These are phyloP conservation scores for Triplophysa bombifrons DNA, from an alignment of 2,797 vertebrate species.

Conservation along the genomic window DNA sequence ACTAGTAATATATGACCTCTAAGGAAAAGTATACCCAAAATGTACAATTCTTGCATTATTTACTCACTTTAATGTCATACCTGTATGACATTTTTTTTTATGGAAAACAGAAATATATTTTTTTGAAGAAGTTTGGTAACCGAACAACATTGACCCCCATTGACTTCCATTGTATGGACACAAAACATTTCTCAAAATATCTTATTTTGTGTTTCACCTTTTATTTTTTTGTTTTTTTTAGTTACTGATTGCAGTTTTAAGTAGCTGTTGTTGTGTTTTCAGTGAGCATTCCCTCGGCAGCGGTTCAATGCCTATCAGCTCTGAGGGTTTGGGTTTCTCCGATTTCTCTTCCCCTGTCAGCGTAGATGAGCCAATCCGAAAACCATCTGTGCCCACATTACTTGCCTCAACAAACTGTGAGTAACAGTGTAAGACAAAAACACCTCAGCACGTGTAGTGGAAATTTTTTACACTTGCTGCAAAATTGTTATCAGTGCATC, in stretches of 20 bases:
- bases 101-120: too few species aligned
- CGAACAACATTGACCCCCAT: too few species aligned
- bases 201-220: too few species aligned
- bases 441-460: not conserved
- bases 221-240: too few species aligned
- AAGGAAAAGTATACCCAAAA: not conserved
- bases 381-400: conserved; percentile 60
- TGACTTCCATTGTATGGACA: too few species aligned
- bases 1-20: not conserved
- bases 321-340: conserved; percentile 74
- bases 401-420: conserved; percentile 63
- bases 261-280: conserved; percentile 21
- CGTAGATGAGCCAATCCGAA: conserved; percentile 63
- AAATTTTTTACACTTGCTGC: not conserved
- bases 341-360: conserved; percentile 70
- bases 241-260: too few species aligned
- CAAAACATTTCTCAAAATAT: too few species aligned
- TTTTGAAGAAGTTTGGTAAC: too few species aligned
- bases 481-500: not conserved
- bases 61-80: too few species aligned
- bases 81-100: too few species aligned
- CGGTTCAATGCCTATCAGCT: conserved; percentile 72
- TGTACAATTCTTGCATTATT: too few species aligned
- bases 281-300: conserved; percentile 71
- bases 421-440: conserved; percentile 8